Base-by-base conservation (phyloP, 2,888 invertebrate species). In the Lithosia quadra region DNA sequence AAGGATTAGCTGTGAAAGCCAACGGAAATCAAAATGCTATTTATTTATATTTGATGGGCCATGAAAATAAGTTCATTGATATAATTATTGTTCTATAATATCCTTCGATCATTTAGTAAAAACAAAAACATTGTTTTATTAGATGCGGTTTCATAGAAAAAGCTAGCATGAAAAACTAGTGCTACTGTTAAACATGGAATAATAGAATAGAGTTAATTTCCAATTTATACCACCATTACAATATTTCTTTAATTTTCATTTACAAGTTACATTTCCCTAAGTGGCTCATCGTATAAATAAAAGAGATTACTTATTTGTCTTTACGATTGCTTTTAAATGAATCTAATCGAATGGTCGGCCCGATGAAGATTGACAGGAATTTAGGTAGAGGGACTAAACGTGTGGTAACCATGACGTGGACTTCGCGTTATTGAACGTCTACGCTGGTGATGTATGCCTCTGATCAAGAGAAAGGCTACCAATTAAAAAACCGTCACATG, bases 281-380 rank as follows among this genome's bases (percentile, higher is more conserved):
- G 24, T 39, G n/a, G 39, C 28, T 22, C 39, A 8, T 39, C 24
- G 39, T 24, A 57, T 28, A 64, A 64, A 22, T 24, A 36, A 56
- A 60, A 43, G 53, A 67, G 28, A 43, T 66, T 66, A 33, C 33
- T 59, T 65, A 58, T 72, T 76, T 67, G 65, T 71, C 68, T 75
- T 74, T 73, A 69, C 68, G 68, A 66, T 65, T 67, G 57, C 49
- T 67, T 69, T 80, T 76, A 77, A 86, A 84, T 72, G 76, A 84
- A 83, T 84, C 80, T 83, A 88, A 88, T 87, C 83, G 82, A 84
- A 74, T 76, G 72, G 56, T 22, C 72, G 59, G 63, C 71, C 71
- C 81, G 82, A 88, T 87, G 79, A 87, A 84, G 87, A 88, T 82
- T 87, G 88, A 88, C 88, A 77, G 66, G 73, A 75, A 80, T 83